Evolutionary conservation across 1,140 invertebrate species (phyloP), one percentile per base, ranked within the genome.

Genomic region (Coenobita brevimanus): DNA sequence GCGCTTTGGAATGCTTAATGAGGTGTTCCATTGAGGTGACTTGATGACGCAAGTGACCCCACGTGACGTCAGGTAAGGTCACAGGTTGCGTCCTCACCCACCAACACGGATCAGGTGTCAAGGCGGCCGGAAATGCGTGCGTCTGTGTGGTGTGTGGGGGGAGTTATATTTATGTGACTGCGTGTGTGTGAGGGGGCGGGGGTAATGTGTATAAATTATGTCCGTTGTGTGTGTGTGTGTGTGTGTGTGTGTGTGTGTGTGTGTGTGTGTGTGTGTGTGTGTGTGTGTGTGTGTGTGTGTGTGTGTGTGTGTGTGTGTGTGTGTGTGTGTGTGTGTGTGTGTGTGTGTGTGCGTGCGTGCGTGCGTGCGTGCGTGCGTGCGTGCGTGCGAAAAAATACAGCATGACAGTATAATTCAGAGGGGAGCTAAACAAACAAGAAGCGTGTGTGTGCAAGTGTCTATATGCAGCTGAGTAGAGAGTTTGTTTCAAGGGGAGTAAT

Each of bases 241-340:
- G 64, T 69, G 64, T 69, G 64, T 69, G 64, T 69, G 64, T 69
- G 64, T 69, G 64, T 69, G 64, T 69, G 64, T 69, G 64, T 69
- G 64, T 69, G 64, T 69, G 64, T 69, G 64, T 69, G 64, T 69
- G 64, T 69, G 64, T 69, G 64, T 69, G 64, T 30, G 64, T 69
- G 64, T 30, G 64, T 69, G 64, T 30, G 64, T 69, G 64, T 30
- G 64, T 69, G 64, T 30, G 64, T 69, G 64, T 30, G 64, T 69
- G 64, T 30, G 64, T 69, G 64, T 30, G 64, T 69, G 64, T 30
- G 64, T 69, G 64, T 30, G 64, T 69, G 64, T 30, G 64, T 69
- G 64, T 30, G 64, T 13, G 24, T 69, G 64, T 30, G 64, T 69
- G 64, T 30, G 64, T 24, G 64, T 30, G 64, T 69, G 64, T 30